Conservation (phyloP, 1,140 invertebrate species). For the Diorhabda carinulata region DNA sequence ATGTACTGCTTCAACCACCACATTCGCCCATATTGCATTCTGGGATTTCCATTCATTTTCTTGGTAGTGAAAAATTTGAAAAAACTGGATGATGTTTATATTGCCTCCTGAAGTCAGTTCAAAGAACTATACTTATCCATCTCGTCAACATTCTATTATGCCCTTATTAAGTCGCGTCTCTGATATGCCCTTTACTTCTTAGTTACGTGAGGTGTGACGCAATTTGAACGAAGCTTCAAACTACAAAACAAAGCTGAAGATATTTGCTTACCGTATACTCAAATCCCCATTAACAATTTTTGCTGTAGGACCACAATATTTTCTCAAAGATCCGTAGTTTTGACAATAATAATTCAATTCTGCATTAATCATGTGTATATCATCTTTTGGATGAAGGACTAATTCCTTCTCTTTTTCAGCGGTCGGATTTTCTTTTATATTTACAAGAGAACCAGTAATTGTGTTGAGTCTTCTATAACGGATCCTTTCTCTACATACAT, state of each 20-base stretch:
- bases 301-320: conserved; percentile 43
- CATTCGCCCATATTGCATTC: too few relatives aligned
- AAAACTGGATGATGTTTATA: too few relatives aligned
- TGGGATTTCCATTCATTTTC: too few relatives aligned
- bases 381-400: conserved; percentile 40
- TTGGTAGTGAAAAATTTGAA: too few relatives aligned
- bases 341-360: conserved; percentile 43
- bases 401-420: conserved; percentile 28
- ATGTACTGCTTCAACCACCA: too few relatives aligned
- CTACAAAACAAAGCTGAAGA: not conserved
- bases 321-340: conserved; percentile 41
- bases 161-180: too few relatives aligned
- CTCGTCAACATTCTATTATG: too few relatives aligned
- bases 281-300: conserved; percentile 40
- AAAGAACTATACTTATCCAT: too few relatives aligned
- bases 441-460: conserved; percentile 33
- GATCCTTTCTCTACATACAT: conserved; percentile 40
- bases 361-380: conserved; percentile 32
- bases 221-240: too few relatives aligned
- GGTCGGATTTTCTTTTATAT: conserved; percentile 22
- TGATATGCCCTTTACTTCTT: too few relatives aligned
- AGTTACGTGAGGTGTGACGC: too few relatives aligned
- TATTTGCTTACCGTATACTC: conserved; percentile 21
- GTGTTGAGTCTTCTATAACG: conserved; percentile 34
- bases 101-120: too few relatives aligned